Evolutionary conservation across 2,888 invertebrate species (phyloP).

Genomic region (Chrysopilus asiliformis): DNA sequence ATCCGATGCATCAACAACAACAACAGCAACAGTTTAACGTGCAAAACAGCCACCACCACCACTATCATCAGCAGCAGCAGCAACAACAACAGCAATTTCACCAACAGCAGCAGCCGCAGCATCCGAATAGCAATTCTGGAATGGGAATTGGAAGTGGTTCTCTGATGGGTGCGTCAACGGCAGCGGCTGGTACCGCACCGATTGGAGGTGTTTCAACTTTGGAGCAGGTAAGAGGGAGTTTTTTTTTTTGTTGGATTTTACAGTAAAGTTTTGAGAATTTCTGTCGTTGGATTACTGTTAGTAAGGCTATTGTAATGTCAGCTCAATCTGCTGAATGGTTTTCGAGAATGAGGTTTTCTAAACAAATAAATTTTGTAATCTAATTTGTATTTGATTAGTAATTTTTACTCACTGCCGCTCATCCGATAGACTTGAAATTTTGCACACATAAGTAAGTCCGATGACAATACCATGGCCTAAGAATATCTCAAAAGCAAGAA

Average conservation of each 20-base stretch:
- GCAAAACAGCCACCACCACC: constrained; percentile 17
- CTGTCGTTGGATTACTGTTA: too few species aligned
- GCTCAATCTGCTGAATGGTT: too few species aligned
- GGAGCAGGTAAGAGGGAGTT: constrained; percentile 23
- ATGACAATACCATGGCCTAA: too few species aligned
- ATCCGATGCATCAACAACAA: constrained; percentile 14
- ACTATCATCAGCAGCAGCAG: too few species aligned
- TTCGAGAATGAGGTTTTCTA: too few species aligned
- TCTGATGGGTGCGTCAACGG: constrained; percentile 7
- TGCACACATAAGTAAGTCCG: too few species aligned
- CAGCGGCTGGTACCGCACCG: constrained; percentile 22
- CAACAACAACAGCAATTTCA: constrained; percentile 17
- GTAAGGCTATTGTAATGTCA: too few species aligned
- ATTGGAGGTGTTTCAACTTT: constrained; percentile 29
- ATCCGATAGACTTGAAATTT: too few species aligned
- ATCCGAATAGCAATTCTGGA: constrained; percentile 1
- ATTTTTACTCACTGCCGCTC: too few species aligned
- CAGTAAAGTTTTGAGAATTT: background rate
- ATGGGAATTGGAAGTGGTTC: constrained; percentile 4
- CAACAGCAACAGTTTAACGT: background rate
- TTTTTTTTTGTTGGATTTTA: constrained; percentile 8
- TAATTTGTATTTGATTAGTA: too few species aligned
- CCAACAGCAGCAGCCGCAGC: constrained; percentile 14
- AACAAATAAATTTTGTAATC: too few species aligned
- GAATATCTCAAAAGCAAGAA: too few species aligned